These are phyloP conservation scores for Fukomys damarensis DNA, from an alignment of 2,113 vertebrate species.

Conservation along the genomic window DNA sequence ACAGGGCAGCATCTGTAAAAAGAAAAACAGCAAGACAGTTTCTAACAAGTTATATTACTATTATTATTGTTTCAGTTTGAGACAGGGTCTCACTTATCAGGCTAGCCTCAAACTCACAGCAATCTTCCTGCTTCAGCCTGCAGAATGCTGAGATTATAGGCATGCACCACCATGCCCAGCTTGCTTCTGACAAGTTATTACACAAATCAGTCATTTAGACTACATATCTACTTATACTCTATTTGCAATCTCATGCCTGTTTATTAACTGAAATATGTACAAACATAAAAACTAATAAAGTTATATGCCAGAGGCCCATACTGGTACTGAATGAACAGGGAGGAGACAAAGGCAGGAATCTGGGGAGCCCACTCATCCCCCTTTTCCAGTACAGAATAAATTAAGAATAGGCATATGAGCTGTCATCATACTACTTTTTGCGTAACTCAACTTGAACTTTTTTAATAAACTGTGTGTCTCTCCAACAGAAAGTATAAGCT, in stretches of 20 bases:
- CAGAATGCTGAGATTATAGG: not conserved
- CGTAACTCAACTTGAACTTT: not conserved
- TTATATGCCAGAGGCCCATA: not conserved
- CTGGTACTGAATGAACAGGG: not conserved
- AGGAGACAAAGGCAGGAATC: not conserved
- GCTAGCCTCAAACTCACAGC: not conserved
- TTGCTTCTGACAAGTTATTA: constrained; percentile 60
- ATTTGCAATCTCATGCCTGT: not conserved
- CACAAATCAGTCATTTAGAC: not conserved
- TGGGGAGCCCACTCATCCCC: not conserved
- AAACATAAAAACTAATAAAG: constrained; percentile 25
- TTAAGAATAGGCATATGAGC: not conserved
- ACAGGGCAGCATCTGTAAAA: constrained; percentile 49
- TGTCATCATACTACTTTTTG: not conserved
- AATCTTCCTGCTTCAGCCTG: not conserved
- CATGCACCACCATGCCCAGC: not conserved
- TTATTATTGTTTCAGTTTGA: not conserved
- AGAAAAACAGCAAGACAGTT: constrained; percentile 62
- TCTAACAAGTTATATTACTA: constrained; percentile 23
- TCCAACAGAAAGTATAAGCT: constrained; percentile 1
- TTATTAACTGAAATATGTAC: constrained; percentile 3
- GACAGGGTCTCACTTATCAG: not conserved
- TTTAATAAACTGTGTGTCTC: constrained; percentile 4
- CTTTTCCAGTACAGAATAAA: not conserved
- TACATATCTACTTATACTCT: not conserved